A percentile compares a stretch with the other conserved stretches of the same genome.
These are phyloP conservation scores for Pseudomyrmex cubaensis DNA, from an alignment of 1,140 invertebrate genomes.

Conservation along the genomic window DNA sequence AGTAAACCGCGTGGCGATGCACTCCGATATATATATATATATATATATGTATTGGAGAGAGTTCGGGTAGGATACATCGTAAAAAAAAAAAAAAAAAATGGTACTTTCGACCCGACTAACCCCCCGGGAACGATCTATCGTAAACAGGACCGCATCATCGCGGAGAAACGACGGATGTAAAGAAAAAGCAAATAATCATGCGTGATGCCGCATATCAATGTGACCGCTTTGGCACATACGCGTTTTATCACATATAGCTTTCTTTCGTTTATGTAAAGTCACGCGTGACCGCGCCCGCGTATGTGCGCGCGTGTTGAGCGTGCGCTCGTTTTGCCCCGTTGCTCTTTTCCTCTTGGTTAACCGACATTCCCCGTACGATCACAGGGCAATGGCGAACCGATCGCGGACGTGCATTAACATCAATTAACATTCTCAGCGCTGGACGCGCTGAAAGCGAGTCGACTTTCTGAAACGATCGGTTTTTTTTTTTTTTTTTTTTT, in stretches of 20 bases:
- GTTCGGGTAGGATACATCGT: too few relatives aligned
- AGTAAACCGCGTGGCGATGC: conserved; percentile 45
- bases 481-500: not conserved
- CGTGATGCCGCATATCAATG: conserved; percentile 68
- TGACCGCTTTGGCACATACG: conserved; percentile 41
- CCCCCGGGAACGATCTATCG: conserved; percentile 15
- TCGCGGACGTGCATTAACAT: conserved; percentile 13
- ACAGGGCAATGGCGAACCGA: conserved; percentile 41
- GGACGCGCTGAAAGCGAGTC: not conserved
- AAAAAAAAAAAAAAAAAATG: conserved; percentile 48
- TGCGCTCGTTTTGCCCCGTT: conserved; percentile 33
- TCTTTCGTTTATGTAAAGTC: conserved; percentile 68
- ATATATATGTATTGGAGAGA: not conserved
- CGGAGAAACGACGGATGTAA: conserved; percentile 44
- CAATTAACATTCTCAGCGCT: conserved; percentile 21
- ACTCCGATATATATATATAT: conserved; percentile 54
- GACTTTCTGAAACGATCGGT: conserved; percentile 20
- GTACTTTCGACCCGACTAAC: conserved; percentile 32
- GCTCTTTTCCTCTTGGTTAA: not conserved
- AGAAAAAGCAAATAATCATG: conserved; percentile 63
- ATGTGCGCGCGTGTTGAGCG: too few relatives aligned
- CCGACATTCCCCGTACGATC: conserved; percentile 25
- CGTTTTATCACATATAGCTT: conserved; percentile 39
- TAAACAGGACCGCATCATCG: conserved; percentile 40
- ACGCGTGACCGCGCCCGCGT: conserved; percentile 51